These are phyloP conservation scores for Crossaster papposus DNA, from an alignment of 53 echinoderm and acorn worm genomes.

Conservation along the genomic window DNA sequence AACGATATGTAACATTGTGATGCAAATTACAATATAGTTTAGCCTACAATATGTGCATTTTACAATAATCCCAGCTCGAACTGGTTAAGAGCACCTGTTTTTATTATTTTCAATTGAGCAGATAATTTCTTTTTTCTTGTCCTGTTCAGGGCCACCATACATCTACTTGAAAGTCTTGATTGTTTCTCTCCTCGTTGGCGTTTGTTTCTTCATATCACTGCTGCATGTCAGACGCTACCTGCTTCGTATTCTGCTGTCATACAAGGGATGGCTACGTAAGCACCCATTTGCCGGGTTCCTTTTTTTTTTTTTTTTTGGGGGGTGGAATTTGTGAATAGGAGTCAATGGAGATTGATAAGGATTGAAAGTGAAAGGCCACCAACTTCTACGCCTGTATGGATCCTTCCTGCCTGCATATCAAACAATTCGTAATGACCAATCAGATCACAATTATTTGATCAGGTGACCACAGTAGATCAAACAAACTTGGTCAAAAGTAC, in stretches of 20 bases:
- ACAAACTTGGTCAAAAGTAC: too few relatives aligned
- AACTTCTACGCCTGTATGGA: too few relatives aligned
- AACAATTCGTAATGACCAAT: too few relatives aligned
- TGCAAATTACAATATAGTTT: too few relatives aligned
- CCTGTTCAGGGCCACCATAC: constrained; percentile 67
- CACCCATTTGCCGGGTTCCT: background rate
- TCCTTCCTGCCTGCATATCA: too few relatives aligned
- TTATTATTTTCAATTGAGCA: background rate
- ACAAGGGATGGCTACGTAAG: constrained; percentile 90
- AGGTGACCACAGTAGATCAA: too few relatives aligned
- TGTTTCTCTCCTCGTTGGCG: constrained; percentile 73
- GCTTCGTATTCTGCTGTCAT: constrained; percentile 70
- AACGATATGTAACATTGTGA: too few relatives aligned
- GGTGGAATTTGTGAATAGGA: background rate
- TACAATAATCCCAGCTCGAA: too few relatives aligned
- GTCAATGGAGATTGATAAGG: background rate
- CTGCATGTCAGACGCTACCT: constrained; percentile 80
- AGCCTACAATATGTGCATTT: too few relatives aligned
- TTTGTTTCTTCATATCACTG: constrained; percentile 74
- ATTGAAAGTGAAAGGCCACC: too few relatives aligned
- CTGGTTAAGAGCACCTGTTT: background rate
- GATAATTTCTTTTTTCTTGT: background rate
- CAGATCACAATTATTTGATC: too few relatives aligned
- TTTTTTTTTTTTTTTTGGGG: too few relatives aligned
- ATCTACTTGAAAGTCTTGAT: constrained; percentile 71